phyloP scores from a whole-genome alignment of 2,888 invertebrate species.

The Abrostola triplasia region DNA sequence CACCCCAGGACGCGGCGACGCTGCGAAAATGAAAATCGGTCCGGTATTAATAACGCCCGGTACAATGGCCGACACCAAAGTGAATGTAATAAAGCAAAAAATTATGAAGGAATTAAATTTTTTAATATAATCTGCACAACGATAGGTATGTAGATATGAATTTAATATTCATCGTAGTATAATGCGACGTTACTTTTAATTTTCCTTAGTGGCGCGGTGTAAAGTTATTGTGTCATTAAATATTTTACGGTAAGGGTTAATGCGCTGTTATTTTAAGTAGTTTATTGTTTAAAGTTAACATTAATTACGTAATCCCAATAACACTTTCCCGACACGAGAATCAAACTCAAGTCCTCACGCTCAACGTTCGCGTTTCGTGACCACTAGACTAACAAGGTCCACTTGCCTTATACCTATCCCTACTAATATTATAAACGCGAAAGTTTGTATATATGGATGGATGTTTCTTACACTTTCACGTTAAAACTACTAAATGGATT shows the following conservation, averaged over 20 bases:
- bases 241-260: constrained; percentile 38
- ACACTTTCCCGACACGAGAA: too few relatives aligned
- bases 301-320: too few relatives aligned
- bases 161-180: constrained; percentile 46
- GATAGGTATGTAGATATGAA: constrained; percentile 44
- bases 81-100: constrained; percentile 70
- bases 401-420: too few relatives aligned
- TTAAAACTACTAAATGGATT: too few relatives aligned
- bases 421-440: too few relatives aligned
- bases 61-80: constrained; percentile 62
- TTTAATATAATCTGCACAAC: constrained; percentile 58
- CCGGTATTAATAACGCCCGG: constrained; percentile 67
- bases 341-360: too few relatives aligned
- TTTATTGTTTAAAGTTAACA: too few relatives aligned
- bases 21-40: constrained; percentile 74
- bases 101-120: constrained; percentile 70
- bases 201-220: constrained; percentile 23
- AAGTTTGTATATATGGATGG: too few relatives aligned
- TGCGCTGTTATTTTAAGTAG: constrained; percentile 18
- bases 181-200: constrained; percentile 36
- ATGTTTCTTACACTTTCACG: too few relatives aligned
- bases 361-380: too few relatives aligned
- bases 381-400: too few relatives aligned
- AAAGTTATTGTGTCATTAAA: constrained; percentile 32
- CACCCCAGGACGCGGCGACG: constrained; percentile 57